These are phyloP conservation scores for Drosophila buzzatii DNA, from an alignment of 2,888 invertebrate genomes.

Conservation along the genomic window DNA sequence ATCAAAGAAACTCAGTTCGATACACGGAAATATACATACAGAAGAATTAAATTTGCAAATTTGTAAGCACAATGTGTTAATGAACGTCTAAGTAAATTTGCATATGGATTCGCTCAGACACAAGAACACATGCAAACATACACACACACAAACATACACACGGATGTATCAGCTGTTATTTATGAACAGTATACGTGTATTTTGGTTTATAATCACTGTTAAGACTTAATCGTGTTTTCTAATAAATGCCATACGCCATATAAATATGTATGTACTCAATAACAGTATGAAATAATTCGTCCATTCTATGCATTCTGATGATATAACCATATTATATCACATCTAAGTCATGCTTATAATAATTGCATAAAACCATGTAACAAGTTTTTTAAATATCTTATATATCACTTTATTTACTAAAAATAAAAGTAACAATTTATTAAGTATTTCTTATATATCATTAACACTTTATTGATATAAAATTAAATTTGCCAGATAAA, in stretches of 20 bases:
- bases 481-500: not conserved
- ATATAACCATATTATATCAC: not conserved
- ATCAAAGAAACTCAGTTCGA: not conserved
- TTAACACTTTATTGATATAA: not conserved
- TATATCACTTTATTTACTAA: not conserved
- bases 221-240: not conserved
- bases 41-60: not conserved
- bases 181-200: not conserved
- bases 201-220: not conserved
- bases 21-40: not conserved
- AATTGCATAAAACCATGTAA: no score
- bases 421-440: not conserved
- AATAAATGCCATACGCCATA: not conserved
- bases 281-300: not conserved
- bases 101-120: not conserved
- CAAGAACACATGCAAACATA: not conserved
- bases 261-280: not conserved
- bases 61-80: not conserved
- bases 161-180: not conserved
- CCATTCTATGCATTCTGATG: no score
- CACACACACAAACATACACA: not conserved
- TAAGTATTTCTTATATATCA: not conserved
- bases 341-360: not conserved
- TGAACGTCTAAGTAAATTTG: not conserved
- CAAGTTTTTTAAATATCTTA: not conserved